Evolutionary conservation across 2,113 vertebrate genomes (phyloP), one percentile per base, ranked within the genome.

Genomic region (Zosterops pallidus): DNA sequence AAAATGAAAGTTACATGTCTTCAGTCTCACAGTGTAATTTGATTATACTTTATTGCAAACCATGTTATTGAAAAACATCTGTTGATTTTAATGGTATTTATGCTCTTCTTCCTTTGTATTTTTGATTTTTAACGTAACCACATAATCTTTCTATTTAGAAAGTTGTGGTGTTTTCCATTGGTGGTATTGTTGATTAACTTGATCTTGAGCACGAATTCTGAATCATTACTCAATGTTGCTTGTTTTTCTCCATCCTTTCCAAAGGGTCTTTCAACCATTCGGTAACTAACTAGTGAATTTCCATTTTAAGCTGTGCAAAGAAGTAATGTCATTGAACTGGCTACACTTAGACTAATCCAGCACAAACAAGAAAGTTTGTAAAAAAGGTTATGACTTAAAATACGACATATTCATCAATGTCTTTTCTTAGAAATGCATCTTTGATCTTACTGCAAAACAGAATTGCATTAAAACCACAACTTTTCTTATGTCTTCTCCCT

Each of bases 401-500:
- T 49, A 31, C 3, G 0, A n/a, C 46, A 9, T 89, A 75, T 64
- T 70, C 44, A 0, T 62, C 69, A 23, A 69, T 85, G 59, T 81
- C 70, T 85, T 53, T 28, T 91, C 68, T 65, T 96, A 94, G 75
- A 83, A 93, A 67, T 62, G 60, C 37, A 0, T 83, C 82, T 95
- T 90, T 92, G 69, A 55, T 86, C 76, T 91, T 84, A 75, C 57
- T 35, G 39, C 65, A 8, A 47, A 95, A 15, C 11, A 56, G 83
- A 94, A 95, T 46, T 87, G 33, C 92, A 95, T 96, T 97, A 95
- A 96, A 97, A 96, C 91, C 79, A 56, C 96, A 60, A 92, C 91
- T 97, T 96, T 93, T 98, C 91, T 97, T 97, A 71, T 97, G 96
- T 96, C 92, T 97, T 95, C 96, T 96, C 88, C 96, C 91, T 95